Base-by-base conservation (phyloP, 2,113 vertebrate genomes). In the Aphyosemion australe region DNA sequence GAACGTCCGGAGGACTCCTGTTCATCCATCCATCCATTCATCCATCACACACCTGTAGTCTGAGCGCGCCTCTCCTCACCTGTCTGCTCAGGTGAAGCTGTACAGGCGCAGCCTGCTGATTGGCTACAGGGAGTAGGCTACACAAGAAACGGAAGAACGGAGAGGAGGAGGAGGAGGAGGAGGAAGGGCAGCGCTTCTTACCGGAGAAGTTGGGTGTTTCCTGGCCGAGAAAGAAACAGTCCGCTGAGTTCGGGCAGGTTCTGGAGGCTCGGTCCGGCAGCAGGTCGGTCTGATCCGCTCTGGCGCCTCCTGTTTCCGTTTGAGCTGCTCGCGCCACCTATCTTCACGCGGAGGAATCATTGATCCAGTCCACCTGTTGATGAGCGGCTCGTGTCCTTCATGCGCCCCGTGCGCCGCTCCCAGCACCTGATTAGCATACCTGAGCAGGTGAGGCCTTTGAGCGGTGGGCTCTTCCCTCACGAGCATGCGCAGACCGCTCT, bases 301-400 rank as follows among this genome's bases (percentile, higher is more conserved):
- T 94, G 92, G 43, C 52, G 20, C 94, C 51, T 46, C 58, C 37
- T 59, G 52, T 65, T 58, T 43, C 79, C 93, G 93, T 12, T 43
- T 41, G 94, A 90, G 93, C 72, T 43, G 6, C 95, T 94, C 95
- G 92, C 96, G 96, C 96, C 95, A 95, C 95, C 96, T 96, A 95
- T 95, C 96, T 96, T 94, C 95, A 92, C 92, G 91, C 90, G 90
- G 92, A 94, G 96, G 95, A 94, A 98, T 96, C 95, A 94, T 94
- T 93, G 3, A 46, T 61, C 50, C 18, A 21, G 6, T 16, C 11
- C 16, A 11, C 6, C n/a, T 19, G 45, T 16, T 49, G 58, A 6
- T 2, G 53, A 20, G 15, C 16, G 3, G 60, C 39, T 49, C 55
- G 32, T 55, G 65, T 49, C 13, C 7, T 42, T 50, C 21, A 54